These are phyloP conservation scores for Spodoptera picta DNA, from an alignment of 2,888 invertebrate species.

Conservation along the genomic window DNA sequence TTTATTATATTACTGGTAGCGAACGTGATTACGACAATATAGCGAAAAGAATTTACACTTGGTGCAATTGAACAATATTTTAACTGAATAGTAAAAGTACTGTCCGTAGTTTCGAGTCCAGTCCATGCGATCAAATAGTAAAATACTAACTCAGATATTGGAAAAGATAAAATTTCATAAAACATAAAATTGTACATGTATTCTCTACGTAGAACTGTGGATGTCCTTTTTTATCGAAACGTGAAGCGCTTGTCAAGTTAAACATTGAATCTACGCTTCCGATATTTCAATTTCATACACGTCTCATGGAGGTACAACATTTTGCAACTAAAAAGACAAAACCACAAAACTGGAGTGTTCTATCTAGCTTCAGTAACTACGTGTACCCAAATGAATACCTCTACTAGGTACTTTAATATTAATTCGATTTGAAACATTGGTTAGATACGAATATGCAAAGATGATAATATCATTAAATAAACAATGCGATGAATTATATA, in stretches of 20 bases:
- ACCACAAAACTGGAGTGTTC: neutral
- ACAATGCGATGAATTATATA: conserved; percentile 8
- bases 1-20: neutral
- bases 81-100: too few relatives aligned
- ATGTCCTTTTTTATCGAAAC: conserved; percentile 34
- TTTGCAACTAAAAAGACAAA: conserved; percentile 25
- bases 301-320: conserved; percentile 16
- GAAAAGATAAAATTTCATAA: conserved; percentile 25
- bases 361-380: too few relatives aligned
- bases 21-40: neutral
- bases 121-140: too few relatives aligned
- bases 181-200: conserved; percentile 9
- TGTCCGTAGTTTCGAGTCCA: too few relatives aligned
- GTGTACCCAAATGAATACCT: too few relatives aligned
- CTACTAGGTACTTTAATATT: conserved; percentile 11
- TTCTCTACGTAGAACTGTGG: conserved; percentile 21
- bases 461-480: conserved; percentile 40
- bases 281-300: conserved; percentile 39
- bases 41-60: too few relatives aligned
- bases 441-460: conserved; percentile 45
- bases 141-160: neutral
- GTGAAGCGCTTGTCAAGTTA: conserved; percentile 21
- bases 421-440: conserved; percentile 38
- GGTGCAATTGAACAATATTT: too few relatives aligned
- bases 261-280: conserved; percentile 32